Evolutionary conservation across 2,797 vertebrate genomes (phyloP).

Genomic region (Halcyon smyrnensis): DNA sequence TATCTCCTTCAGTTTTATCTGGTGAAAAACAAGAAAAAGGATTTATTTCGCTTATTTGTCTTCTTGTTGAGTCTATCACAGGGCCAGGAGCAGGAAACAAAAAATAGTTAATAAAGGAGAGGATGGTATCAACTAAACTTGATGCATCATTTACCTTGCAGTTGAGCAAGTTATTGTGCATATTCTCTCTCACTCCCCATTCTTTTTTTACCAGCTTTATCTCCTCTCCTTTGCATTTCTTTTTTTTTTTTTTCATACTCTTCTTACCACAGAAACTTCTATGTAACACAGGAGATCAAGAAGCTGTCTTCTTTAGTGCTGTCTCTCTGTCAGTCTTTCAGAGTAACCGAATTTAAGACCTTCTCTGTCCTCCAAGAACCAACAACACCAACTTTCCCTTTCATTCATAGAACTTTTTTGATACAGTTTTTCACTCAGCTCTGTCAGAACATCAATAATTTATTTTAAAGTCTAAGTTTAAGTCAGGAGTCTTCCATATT

Average conservation of each 20-base stretch:
- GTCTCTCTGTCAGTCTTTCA: not conserved
- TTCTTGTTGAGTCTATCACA: not conserved
- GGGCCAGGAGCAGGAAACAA: not conserved
- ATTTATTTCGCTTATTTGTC: not conserved
- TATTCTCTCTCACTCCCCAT: not conserved
- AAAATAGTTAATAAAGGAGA: not conserved
- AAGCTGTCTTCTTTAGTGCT: not conserved
- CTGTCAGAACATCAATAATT: not conserved
- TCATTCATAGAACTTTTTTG: not conserved
- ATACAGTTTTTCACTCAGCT: not conserved
- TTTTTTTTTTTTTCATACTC: not conserved
- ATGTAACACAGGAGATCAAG: not conserved
- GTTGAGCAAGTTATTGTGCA: not conserved
- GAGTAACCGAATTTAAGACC: not conserved
- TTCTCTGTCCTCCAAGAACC: not conserved
- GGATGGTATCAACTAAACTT: not conserved
- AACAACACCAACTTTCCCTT: not conserved
- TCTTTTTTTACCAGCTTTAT: not conserved
- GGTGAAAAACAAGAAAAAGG: constrained; percentile 43
- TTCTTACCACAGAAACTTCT: not conserved
- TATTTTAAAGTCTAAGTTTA: not conserved
- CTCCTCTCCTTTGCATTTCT: not conserved
- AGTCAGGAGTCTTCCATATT: not conserved
- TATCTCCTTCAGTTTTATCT: constrained; percentile 93
- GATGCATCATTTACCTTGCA: not conserved